Conservation (phyloP, 2,888 invertebrate genomes). For the Epistrophella euchroma region DNA sequence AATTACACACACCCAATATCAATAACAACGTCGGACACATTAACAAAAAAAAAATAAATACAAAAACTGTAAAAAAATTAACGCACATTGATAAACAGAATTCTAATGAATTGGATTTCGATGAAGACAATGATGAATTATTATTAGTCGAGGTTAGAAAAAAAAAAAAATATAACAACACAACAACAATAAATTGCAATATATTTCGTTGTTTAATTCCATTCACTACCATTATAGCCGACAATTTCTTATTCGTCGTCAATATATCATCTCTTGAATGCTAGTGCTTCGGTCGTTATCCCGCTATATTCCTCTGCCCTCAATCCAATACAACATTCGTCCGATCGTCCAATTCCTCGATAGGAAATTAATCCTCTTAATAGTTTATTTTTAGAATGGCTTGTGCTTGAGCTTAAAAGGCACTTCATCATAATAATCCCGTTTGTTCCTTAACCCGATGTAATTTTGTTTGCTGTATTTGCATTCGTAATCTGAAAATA, state of each 20-base stretch:
- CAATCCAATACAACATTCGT: conserved; percentile 16
- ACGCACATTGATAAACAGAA: conserved; percentile 67
- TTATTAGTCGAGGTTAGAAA: conserved; percentile 84
- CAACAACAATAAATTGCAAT: conserved; percentile 22
- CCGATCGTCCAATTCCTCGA: conserved; percentile 26
- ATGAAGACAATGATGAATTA: conserved; percentile 83
- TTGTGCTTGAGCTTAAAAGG: conserved; percentile 49
- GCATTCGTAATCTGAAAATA: conserved; percentile 57
- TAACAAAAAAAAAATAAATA: conserved; percentile 42
- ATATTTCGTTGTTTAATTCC: conserved; percentile 49
- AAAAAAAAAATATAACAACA: conserved; percentile 16
- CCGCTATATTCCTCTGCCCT: neutral
- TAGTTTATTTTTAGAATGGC: conserved; percentile 58
- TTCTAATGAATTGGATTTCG: conserved; percentile 81
- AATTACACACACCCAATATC: conserved; percentile 54
- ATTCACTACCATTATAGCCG: conserved; percentile 35
- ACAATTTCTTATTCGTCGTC: conserved; percentile 43
- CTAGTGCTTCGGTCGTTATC: conserved; percentile 42
- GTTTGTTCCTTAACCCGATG: conserved; percentile 7
- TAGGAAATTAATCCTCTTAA: conserved; percentile 37
- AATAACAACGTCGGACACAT: conserved; percentile 60
- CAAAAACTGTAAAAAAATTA: conserved; percentile 22
- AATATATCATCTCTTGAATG: conserved; percentile 64
- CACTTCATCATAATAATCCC: conserved; percentile 18
- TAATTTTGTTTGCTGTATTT: conserved; percentile 40